Percentiles rank a stretch among this genome's conserved stretches.
Conservation (phyloP, 2,113 vertebrate genomes). For the Mesitornis unicolor region DNA sequence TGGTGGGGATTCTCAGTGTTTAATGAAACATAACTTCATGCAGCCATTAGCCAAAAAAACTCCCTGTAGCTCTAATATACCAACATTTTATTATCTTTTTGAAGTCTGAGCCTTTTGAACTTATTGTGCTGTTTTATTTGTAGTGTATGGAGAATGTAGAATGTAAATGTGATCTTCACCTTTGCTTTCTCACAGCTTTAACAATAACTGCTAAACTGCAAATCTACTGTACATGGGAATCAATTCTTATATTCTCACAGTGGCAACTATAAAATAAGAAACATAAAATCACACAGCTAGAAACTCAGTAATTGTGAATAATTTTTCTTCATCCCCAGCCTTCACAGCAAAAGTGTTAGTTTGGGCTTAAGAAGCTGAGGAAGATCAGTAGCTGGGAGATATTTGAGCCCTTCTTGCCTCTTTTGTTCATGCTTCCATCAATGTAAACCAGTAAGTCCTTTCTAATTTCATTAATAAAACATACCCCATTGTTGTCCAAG, state of each 20-base stretch:
- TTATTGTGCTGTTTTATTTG: background rate
- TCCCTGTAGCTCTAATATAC: background rate
- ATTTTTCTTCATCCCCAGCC: background rate
- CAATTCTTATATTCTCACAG: background rate
- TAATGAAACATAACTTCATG: background rate
- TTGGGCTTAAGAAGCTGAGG: background rate
- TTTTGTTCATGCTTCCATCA: background rate
- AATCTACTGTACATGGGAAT: background rate
- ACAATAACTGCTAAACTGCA: background rate
- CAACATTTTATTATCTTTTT: background rate
- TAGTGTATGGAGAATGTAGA: background rate
- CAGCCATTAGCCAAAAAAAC: fast-evolving
- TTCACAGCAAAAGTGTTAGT: background rate
- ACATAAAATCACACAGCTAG: background rate
- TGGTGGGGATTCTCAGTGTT: background rate
- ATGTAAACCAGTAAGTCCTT: background rate
- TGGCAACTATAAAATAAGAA: background rate
- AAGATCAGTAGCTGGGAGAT: background rate
- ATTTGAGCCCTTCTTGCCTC: background rate
- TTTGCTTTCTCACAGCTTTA: background rate
- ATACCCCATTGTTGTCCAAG: background rate
- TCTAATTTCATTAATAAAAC: background rate
- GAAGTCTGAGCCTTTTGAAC: background rate
- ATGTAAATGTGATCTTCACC: background rate
- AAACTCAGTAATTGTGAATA: background rate